A percentile compares a stretch with the other conserved stretches of the same genome.
These are phyloP conservation scores for Mus caroli DNA, from an alignment of 2,797 vertebrate species.

Conservation along the genomic window DNA sequence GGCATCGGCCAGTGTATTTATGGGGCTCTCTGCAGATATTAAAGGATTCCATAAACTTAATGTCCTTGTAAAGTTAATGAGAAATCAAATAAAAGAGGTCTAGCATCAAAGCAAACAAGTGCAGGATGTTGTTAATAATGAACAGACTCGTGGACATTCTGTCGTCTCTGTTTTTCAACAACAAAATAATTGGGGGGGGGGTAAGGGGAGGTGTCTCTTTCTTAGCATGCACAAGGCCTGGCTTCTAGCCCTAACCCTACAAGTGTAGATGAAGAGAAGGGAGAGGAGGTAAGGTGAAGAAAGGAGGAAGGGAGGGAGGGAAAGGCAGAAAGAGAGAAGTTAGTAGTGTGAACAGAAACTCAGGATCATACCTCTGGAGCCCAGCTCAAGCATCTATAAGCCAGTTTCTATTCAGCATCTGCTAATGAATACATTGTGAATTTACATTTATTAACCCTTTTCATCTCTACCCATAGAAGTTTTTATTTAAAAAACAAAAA, in stretches of 20 bases:
- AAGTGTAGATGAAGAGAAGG: neutral
- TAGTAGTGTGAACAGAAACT: neutral
- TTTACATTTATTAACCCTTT: slow-evolving; percentile 50
- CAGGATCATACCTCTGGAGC: neutral
- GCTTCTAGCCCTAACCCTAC: neutral
- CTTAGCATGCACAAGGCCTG: neutral
- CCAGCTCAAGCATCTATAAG: neutral
- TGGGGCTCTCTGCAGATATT: slow-evolving; percentile 39
- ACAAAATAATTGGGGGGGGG: neutral
- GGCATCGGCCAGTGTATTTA: neutral
- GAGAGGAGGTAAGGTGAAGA: too few relatives aligned
- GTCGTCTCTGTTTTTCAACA: slow-evolving; percentile 49
- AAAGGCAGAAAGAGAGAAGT: neutral
- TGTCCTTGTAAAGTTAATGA: slow-evolving; percentile 64
- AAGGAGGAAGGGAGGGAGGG: too few relatives aligned
- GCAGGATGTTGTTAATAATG: neutral
- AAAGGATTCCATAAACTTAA: slow-evolving; percentile 67
- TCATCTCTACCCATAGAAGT: neutral
- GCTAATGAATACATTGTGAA: slow-evolving; percentile 19
- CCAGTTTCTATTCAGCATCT: neutral
- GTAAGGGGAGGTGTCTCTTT: too few relatives aligned
- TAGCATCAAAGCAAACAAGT: slow-evolving; percentile 53
- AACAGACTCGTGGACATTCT: slow-evolving; percentile 1
- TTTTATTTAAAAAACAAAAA: too few relatives aligned
- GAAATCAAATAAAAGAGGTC: slow-evolving; percentile 57